Conservation (phyloP, 1,140 invertebrate genomes). For the Yoshiicerus persimilis region DNA sequence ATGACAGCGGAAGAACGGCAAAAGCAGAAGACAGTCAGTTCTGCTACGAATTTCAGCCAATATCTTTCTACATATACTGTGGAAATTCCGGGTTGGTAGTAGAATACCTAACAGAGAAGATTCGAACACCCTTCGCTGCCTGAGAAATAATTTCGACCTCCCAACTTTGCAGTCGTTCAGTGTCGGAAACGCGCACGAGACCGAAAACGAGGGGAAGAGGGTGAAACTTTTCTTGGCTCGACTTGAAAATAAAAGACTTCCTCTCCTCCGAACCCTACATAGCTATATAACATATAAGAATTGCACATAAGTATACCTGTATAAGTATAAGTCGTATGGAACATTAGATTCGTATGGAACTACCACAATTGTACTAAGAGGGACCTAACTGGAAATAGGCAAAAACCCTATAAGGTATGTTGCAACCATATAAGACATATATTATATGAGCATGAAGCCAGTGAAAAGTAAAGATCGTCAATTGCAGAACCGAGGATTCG, state of each 20-base stretch:
- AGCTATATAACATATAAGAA: background rate
- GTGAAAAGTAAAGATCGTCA: background rate
- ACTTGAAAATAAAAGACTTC: background rate
- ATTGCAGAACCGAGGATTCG: background rate
- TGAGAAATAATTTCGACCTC: background rate
- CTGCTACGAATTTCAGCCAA: background rate
- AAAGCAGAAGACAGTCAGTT: background rate
- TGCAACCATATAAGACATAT: background rate
- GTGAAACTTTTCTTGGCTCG: slow-evolving; percentile 15
- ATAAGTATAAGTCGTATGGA: too few species aligned
- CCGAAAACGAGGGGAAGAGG: slow-evolving; percentile 17
- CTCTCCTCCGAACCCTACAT: background rate
- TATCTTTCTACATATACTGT: background rate
- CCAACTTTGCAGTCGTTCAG: background rate
- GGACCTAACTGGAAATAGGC: background rate
- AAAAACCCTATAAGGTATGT: background rate
- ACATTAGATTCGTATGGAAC: background rate
- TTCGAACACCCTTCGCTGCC: background rate
- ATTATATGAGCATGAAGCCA: too few species aligned
- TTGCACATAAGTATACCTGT: too few species aligned
- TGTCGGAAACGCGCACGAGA: slow-evolving; percentile 5
- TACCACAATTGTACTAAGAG: background rate
- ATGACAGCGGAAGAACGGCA: too few species aligned
- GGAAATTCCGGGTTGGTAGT: background rate
- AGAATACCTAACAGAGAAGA: background rate